A percentile compares a stretch with the other conserved stretches of the same genome.
Evolutionary conservation across 2,113 vertebrate genomes (phyloP).

Genomic region (Heterotilapia buettikoferi): DNA sequence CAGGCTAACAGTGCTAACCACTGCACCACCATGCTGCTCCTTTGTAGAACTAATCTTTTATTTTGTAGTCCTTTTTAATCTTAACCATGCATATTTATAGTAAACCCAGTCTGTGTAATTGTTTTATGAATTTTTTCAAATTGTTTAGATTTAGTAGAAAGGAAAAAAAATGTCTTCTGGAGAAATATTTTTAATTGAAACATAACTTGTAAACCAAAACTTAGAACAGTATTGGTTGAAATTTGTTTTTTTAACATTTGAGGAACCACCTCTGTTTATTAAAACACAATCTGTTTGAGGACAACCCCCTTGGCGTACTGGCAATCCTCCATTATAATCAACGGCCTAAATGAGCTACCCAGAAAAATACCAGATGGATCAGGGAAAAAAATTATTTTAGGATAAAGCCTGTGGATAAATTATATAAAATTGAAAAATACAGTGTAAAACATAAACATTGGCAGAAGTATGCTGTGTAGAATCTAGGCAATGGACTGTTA

Average conservation of each 20-base stretch:
- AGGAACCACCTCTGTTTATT: not conserved
- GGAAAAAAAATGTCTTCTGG: not conserved
- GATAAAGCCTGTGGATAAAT: not conserved
- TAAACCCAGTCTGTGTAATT: not conserved
- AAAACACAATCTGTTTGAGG: not conserved
- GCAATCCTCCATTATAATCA: not conserved
- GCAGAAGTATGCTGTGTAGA: not conserved
- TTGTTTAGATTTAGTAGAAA: not conserved
- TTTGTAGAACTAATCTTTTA: not conserved
- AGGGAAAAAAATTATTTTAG: not conserved
- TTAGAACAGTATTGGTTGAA: not conserved
- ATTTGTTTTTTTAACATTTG: not conserved
- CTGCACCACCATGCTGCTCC: not conserved
- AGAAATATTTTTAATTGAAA: not conserved
- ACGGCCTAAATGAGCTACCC: not conserved
- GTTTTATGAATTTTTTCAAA: not conserved
- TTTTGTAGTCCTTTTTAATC: not conserved
- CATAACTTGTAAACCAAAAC: not conserved
- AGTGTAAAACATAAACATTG: not conserved
- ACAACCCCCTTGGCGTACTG: not conserved
- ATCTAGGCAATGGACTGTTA: not conserved
- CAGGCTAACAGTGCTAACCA: not conserved
- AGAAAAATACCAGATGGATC: conserved; percentile 12
- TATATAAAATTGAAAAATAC: not conserved
- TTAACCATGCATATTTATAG: not conserved